Base-by-base conservation (phyloP, 2,113 vertebrate species). In the Daubentonia madagascariensis region DNA sequence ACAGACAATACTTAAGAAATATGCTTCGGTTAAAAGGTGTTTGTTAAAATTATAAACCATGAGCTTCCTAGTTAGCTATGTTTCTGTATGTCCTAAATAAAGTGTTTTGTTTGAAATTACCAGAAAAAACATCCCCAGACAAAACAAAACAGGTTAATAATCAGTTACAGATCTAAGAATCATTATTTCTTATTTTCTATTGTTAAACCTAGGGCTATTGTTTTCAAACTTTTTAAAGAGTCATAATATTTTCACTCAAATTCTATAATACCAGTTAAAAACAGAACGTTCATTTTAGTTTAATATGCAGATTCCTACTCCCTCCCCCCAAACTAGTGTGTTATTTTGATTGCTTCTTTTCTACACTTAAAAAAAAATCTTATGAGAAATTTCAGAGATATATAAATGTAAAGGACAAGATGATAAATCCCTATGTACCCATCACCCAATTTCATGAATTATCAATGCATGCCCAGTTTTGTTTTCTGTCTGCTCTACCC, bases 1-100 rank as follows among this genome's bases (percentile, higher is more conserved):
- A 98, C 94, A 98, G 92, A 97, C 43, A 89, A 97, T 98, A 97
- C 91, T 98, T 98, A 97, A 98, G 94, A 98, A 98, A 98, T 89
- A 80, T 88, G 32, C 85, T 97, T 97, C 73, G 83, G 91, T 92
- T 98, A 97, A 98, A 97, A 98, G 76, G 85, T 98, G 50, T 97
- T 98, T 96, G 86, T 97, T 97, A 98, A 98, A 98, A 98, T 98
- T 97, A 92, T 40, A 96, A 57, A 28, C 78, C 72, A 79, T 35
- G 84, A 96, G 86, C 13, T 96, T 97, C 97, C 75, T 88, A 97
- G 97, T 97, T 97, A 98, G 84, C 87, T 97, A 95, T 93, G 97
- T 75, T 98, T 98, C 96, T 91, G 97, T 84, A 6, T 70, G 80
- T 95, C 63, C 93, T 97, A 95, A 98, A 93, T 80, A 85, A 96